Conservation (phyloP, 2,113 vertebrate species). For the Antechinus stuartii region DNA sequence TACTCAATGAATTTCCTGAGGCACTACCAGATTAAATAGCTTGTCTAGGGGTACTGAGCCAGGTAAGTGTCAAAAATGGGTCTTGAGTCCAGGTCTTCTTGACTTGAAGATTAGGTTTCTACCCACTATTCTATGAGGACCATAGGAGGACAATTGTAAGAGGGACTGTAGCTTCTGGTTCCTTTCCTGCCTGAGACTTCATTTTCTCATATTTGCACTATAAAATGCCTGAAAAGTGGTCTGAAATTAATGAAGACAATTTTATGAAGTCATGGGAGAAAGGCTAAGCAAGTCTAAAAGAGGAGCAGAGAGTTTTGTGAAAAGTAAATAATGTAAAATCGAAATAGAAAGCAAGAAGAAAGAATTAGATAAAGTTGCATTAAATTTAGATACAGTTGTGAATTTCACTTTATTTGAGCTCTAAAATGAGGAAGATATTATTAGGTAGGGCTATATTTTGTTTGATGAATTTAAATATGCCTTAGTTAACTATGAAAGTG, state of each 20-base stretch:
- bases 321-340: not conserved
- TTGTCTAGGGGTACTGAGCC: not conserved
- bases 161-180: not conserved
- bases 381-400: not conserved
- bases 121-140: not conserved
- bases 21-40: not conserved
- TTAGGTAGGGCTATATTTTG: accelerated
- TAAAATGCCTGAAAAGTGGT: not conserved
- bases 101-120: not conserved
- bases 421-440: not conserved
- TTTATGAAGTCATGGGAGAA: not conserved
- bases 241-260: not conserved
- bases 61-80: not conserved
- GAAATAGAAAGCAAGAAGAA: not conserved
- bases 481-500: not conserved
- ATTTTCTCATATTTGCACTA: not conserved
- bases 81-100: not conserved
- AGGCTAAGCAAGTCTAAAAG: not conserved
- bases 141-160: not conserved
- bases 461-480: not conserved
- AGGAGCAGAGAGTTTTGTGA: not conserved
- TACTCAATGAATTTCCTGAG: not conserved
- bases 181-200: not conserved
- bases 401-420: not conserved
- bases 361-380: not conserved